Base-by-base conservation (phyloP, 2,888 invertebrate genomes). In the Crematogaster levior region DNA sequence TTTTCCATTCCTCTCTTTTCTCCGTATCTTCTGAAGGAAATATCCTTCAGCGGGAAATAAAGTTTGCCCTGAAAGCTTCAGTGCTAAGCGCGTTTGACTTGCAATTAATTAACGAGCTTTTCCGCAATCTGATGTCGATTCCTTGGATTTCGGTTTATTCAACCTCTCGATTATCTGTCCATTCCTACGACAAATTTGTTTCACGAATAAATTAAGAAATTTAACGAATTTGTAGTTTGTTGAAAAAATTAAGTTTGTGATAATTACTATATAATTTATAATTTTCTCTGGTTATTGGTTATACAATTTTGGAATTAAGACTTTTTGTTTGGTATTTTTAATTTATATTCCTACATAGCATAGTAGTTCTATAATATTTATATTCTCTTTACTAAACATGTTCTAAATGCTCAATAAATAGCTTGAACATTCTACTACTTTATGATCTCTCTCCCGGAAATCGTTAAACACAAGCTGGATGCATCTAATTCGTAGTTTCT, bases 41-140 rank as follows among this genome's bases (percentile, higher is more conserved):
- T 83, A 86, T 83, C 65, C 79, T 37, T 72, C 51, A 24, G 46
- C 40, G 46, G 10, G n/a, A 74, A 58, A 34, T 60, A 63, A 80
- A 84, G 79, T 82, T 84, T 75, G 46, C 63, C 43, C 37, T 60
- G 70, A 81, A 74, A 73, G 68, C 65, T 34, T 21, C 30, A 30
- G 24, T 43, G 77, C 77, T 79, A 65, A 53, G 46, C 75, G 74
- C 63, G 63, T 75, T 72, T 65, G 75, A 63, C 63, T 81, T 56
- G 77, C 53, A 72, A n/a, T 81, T 81, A 81, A 81, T 81, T 81
- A 81, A 74, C 46, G 51, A 63, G 18, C 34, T 46, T 75, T n/a
- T n/a, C 74, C 75, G 53, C 81, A 43, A 43, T 81, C 61, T 63
- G 56, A 40, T 51, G 74, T 46, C 61, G 81, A 65, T 60, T 61